These are phyloP conservation scores for Tenthredo notha DNA, from an alignment of 2,888 invertebrate genomes.

Conservation along the genomic window DNA sequence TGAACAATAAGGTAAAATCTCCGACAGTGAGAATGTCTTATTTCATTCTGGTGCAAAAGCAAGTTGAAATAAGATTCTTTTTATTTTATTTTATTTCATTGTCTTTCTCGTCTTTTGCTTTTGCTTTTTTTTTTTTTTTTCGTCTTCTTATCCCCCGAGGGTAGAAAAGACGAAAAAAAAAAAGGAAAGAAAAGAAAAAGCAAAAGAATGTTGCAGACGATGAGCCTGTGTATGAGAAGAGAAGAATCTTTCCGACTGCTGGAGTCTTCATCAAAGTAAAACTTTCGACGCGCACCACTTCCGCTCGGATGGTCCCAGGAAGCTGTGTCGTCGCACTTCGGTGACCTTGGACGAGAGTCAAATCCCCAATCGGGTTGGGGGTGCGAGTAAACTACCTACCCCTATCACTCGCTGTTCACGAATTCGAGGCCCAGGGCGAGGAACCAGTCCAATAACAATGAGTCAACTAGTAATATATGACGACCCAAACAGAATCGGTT, in stretches of 20 bases:
- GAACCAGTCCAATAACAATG: constrained; percentile 41
- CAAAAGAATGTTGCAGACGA: neutral
- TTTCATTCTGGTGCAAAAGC: neutral
- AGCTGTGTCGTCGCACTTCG: constrained; percentile 7
- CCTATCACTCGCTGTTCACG: neutral
- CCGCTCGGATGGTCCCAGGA: constrained; percentile 14
- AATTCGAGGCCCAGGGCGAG: neutral
- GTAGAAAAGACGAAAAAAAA: neutral
- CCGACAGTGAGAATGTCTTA: neutral
- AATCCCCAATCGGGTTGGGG: neutral
- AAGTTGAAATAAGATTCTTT: constrained; percentile 25
- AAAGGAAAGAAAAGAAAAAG: neutral
- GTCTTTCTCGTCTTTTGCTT: neutral
- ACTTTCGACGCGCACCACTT: constrained; percentile 32
- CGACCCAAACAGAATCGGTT: constrained; percentile 27
- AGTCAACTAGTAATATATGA: constrained; percentile 42
- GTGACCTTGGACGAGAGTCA: constrained; percentile 31
- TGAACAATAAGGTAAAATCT: constrained; percentile 3
- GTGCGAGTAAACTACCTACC: neutral
- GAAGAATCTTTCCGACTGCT: neutral
- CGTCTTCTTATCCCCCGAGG: neutral
- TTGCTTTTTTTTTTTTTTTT: neutral
- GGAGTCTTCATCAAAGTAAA: constrained; percentile 35
- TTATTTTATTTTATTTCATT: neutral
- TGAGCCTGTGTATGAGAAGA: neutral